Percentiles rank a stretch among this genome's conserved stretches.
These are phyloP conservation scores for Morbakka virulenta DNA, from an alignment of 30 jellyfish, hydroid and myxozoan genomes.

Conservation along the genomic window DNA sequence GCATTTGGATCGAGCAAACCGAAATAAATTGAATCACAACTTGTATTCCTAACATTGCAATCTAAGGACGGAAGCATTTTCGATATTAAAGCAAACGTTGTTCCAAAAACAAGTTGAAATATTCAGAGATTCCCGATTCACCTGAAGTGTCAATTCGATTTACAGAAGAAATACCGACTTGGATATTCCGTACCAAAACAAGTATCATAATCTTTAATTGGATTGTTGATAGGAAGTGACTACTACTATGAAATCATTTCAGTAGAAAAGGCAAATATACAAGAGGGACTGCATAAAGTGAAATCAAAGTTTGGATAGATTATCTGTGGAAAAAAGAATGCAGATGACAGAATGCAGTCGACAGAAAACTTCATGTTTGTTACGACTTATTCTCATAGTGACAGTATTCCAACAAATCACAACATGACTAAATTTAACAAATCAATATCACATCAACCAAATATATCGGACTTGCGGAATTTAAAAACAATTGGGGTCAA, in stretches of 20 bases:
- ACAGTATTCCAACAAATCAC: neutral
- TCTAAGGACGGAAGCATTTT: conserved; percentile 1
- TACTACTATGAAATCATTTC: conserved; percentile 24
- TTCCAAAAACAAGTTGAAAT: conserved; percentile 7
- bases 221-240: conserved; percentile 25
- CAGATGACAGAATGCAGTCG: too few species aligned
- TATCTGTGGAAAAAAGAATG: neutral
- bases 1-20: too few species aligned
- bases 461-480: too few species aligned
- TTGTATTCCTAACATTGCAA: too few species aligned
- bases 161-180: neutral
- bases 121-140: conserved; percentile 14
- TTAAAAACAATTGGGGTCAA: too few species aligned
- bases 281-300: neutral
- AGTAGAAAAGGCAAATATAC: too few species aligned
- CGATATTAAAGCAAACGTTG: conserved; percentile 7
- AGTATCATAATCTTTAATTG: conserved; percentile 11
- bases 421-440: neutral
- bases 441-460: too few species aligned
- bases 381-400: neutral
- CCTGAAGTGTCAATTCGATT: neutral
- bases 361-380: conserved; percentile 13
- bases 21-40: too few species aligned
- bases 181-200: conserved; percentile 21
- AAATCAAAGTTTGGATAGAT: conserved; percentile 25